phyloP scores from a whole-genome alignment of 2,113 vertebrate species.

The Aramus guarauna region DNA sequence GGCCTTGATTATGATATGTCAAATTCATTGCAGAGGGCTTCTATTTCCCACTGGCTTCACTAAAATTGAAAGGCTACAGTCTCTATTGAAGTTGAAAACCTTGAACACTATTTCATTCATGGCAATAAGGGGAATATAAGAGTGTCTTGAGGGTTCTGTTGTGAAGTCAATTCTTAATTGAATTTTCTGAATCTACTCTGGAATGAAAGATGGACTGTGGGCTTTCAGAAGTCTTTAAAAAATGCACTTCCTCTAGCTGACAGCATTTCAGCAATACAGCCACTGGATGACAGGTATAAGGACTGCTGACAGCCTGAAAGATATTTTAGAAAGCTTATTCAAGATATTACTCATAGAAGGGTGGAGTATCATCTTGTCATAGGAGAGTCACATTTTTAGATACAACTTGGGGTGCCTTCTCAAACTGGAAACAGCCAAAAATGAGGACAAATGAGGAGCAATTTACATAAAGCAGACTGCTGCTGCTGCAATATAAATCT shows the following conservation, averaged over 20 bases:
- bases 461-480: neutral
- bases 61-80: neutral
- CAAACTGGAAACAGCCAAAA: neutral
- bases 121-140: neutral
- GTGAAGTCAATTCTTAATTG: neutral
- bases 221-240: neutral
- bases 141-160: neutral
- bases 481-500: neutral
- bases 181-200: neutral
- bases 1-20: neutral
- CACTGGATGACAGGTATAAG: neutral
- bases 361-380: neutral
- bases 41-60: neutral
- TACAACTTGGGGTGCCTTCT: neutral
- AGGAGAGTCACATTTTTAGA: neutral
- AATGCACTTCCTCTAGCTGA: neutral
- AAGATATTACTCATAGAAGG: neutral
- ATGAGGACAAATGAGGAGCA: neutral
- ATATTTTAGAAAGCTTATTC: neutral
- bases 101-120: neutral
- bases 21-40: neutral
- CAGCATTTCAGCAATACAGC: neutral
- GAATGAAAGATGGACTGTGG: neutral
- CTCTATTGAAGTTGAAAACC: neutral
- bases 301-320: neutral